Evolutionary conservation across 2,113 vertebrate genomes (phyloP).

Genomic region (Syngnathus floridae): DNA sequence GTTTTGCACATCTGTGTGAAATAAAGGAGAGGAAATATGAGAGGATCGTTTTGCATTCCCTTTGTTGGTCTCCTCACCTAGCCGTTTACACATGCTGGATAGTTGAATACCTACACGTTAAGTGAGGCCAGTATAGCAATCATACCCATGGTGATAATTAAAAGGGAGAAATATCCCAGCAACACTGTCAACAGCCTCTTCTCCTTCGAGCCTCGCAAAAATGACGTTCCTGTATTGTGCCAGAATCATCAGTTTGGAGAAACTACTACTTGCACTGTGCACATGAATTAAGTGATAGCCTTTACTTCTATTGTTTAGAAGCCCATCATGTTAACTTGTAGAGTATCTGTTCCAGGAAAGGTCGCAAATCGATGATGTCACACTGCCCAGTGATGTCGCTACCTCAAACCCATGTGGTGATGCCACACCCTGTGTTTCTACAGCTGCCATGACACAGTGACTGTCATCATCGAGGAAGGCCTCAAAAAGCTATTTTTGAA

Average conservation of each 20-base stretch:
- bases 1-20: too few species aligned
- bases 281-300: not conserved
- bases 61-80: not conserved
- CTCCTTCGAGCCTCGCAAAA: not conserved
- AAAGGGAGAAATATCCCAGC: not conserved
- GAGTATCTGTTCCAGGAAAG: not conserved
- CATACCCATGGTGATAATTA: not conserved
- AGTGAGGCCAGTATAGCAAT: not conserved
- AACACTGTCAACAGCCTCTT: not conserved
- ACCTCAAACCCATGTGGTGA: conserved; percentile 13
- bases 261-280: not conserved
- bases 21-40: too few species aligned
- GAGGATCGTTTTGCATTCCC: too few species aligned
- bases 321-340: not conserved
- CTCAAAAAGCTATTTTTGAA: not conserved
- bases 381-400: conserved; percentile 10
- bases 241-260: not conserved
- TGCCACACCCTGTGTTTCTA: conserved; percentile 10
- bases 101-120: not conserved
- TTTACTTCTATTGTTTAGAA: too few species aligned
- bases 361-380: conserved; percentile 1
- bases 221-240: not conserved
- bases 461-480: conserved; percentile 6
- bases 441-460: conserved; percentile 3
- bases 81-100: not conserved